Percentiles rank a stretch among this genome's conserved stretches.
These are phyloP conservation scores for Esox masquinongy DNA, from an alignment of 2,797 vertebrate genomes.

Conservation along the genomic window DNA sequence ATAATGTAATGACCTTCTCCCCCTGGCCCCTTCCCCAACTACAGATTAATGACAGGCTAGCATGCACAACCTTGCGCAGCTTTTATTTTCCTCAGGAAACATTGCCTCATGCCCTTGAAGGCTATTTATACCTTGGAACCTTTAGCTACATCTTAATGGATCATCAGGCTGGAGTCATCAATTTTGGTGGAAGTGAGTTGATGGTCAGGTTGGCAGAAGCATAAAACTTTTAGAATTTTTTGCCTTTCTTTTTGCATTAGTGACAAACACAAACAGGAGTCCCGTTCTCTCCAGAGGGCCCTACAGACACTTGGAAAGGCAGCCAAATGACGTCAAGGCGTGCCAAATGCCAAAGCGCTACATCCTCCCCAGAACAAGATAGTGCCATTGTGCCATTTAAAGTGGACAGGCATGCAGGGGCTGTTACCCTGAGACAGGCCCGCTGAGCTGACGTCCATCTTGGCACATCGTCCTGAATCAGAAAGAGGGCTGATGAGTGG, in stretches of 20 bases:
- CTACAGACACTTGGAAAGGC: slow-evolving; percentile 56
- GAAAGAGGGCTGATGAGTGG: slow-evolving; percentile 64
- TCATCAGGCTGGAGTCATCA: slow-evolving; percentile 69
- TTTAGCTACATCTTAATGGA: slow-evolving; percentile 67
- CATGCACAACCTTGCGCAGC: slow-evolving; percentile 39
- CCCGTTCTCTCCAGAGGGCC: slow-evolving; percentile 51
- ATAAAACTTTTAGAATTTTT: slow-evolving; percentile 58
- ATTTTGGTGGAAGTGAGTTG: slow-evolving; percentile 54
- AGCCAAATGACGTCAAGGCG: slow-evolving; percentile 65
- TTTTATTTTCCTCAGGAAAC: slow-evolving; percentile 27
- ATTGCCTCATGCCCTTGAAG: slow-evolving; percentile 60
- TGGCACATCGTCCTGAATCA: slow-evolving; percentile 72
- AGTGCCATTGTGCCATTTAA: slow-evolving; percentile 56
- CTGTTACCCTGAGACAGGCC: slow-evolving; percentile 54
- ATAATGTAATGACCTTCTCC: slow-evolving; percentile 27
- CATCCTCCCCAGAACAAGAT: slow-evolving; percentile 62
- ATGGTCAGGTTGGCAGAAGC: slow-evolving; percentile 57
- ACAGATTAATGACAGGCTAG: slow-evolving; percentile 66
- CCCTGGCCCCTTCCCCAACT: slow-evolving; percentile 35
- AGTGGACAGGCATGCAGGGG: slow-evolving; percentile 50
- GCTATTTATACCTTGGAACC: slow-evolving; percentile 66
- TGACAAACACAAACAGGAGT: slow-evolving; percentile 33
- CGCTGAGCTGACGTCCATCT: slow-evolving; percentile 64
- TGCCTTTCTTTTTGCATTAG: slow-evolving; percentile 26
- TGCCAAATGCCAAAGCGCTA: slow-evolving; percentile 56